Percentiles rank a stretch among this genome's conserved stretches.
These are phyloP conservation scores for Mobula birostris DNA, from an alignment of 2,113 vertebrate genomes.

Conservation along the genomic window DNA sequence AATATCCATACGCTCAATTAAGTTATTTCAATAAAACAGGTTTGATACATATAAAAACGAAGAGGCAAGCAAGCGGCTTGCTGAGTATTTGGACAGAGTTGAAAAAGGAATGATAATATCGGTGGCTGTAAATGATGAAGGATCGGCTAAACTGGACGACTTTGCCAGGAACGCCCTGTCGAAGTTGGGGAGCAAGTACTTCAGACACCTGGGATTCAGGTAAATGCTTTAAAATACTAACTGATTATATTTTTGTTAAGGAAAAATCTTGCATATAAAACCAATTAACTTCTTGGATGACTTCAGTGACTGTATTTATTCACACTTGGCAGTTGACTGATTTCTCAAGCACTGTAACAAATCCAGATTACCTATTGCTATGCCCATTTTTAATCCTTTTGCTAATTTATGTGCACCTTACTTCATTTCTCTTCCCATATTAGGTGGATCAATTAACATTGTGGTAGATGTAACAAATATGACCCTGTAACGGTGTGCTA, in stretches of 20 bases:
- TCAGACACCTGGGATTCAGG: constrained; percentile 84
- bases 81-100: constrained; percentile 67
- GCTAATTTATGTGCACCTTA: too few species aligned
- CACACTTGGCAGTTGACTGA: not conserved
- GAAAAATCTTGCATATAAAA: not conserved
- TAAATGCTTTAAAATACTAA: constrained; percentile 44
- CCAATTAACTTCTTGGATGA: not conserved
- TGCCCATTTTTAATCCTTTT: too few species aligned
- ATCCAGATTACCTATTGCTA: not conserved
- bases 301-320: not conserved
- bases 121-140: constrained; percentile 88
- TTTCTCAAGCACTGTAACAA: not conserved
- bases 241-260: not conserved
- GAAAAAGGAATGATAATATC: constrained; percentile 70
- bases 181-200: constrained; percentile 80
- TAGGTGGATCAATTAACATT: too few species aligned
- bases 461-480: too few species aligned
- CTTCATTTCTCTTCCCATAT: too few species aligned
- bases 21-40: constrained; percentile 49
- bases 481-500: too few species aligned
- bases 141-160: constrained; percentile 85
- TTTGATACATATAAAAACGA: constrained; percentile 89
- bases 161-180: constrained; percentile 72
- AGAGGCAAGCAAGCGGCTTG: constrained; percentile 78
- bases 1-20: not conserved